Conservation (phyloP, 2,888 invertebrate genomes). For the Theretra japonica region DNA sequence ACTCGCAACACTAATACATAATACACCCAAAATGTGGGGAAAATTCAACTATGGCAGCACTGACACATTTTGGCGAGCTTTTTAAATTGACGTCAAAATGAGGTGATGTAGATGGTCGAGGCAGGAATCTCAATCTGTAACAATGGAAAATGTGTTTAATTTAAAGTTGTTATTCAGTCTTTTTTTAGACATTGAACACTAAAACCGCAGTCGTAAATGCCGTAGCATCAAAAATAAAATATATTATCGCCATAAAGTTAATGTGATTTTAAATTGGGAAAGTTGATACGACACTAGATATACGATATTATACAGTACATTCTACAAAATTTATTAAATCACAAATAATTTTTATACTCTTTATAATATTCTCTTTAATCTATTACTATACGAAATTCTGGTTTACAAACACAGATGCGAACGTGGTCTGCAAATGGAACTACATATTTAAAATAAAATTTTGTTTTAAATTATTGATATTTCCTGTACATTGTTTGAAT, state of each 20-base stretch:
- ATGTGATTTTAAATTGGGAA: neutral
- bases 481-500: neutral
- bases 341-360: no score
- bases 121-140: constrained; percentile 7
- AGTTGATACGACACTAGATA: no score
- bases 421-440: no score
- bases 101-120: neutral
- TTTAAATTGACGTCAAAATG: constrained; percentile 15
- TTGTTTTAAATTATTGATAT: neutral
- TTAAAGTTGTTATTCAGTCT: neutral
- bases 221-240: no score
- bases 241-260: no score
- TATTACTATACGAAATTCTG: no score
- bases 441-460: neutral
- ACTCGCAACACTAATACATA: constrained; percentile 34
- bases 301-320: no score
- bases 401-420: no score
- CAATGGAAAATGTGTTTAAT: neutral
- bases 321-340: no score
- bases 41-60: constrained; percentile 33
- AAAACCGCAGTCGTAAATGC: neutral
- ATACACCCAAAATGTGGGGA: constrained; percentile 16
- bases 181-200: neutral
- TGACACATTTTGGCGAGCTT: constrained; percentile 43
- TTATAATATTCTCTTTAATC: no score